phyloP scores from a whole-genome alignment of 2,113 vertebrate species.

The Opisthocomus hoazin region DNA sequence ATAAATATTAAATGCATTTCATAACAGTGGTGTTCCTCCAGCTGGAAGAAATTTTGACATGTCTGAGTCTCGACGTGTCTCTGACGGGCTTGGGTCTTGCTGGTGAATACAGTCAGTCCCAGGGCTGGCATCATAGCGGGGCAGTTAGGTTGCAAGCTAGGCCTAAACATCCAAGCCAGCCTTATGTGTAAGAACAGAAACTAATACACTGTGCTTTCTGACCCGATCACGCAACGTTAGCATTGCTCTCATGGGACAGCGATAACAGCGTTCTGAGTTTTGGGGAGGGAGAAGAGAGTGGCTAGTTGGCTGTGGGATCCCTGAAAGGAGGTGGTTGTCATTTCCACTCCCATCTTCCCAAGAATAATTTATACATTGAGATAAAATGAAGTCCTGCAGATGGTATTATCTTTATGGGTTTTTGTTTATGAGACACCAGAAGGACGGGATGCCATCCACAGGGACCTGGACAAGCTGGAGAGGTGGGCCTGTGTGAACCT shows the following conservation, averaged over 20 bases:
- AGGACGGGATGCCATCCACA: no score
- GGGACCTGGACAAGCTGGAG: no score
- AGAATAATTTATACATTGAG: neutral
- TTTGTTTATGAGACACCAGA: no score
- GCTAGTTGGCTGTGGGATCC: neutral
- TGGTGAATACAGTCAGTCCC: neutral
- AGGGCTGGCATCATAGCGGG: neutral
- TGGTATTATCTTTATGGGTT: neutral
- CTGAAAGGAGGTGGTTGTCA: neutral
- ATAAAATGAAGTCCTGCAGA: neutral
- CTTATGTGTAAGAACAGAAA: neutral
- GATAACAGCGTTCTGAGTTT: neutral
- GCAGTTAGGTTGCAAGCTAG: neutral
- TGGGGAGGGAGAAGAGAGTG: neutral
- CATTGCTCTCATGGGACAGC: neutral
- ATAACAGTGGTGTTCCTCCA: neutral
- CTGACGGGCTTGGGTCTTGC: neutral
- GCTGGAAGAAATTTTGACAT: neutral
- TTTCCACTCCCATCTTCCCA: neutral
- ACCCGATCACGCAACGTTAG: neutral
- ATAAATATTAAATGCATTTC: neutral
- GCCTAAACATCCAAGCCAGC: neutral
- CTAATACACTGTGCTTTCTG: neutral
- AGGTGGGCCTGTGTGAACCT: no score
- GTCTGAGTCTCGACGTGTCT: neutral